Conservation (phyloP, 2,113 vertebrate species). For the Coptodon rendalli region DNA sequence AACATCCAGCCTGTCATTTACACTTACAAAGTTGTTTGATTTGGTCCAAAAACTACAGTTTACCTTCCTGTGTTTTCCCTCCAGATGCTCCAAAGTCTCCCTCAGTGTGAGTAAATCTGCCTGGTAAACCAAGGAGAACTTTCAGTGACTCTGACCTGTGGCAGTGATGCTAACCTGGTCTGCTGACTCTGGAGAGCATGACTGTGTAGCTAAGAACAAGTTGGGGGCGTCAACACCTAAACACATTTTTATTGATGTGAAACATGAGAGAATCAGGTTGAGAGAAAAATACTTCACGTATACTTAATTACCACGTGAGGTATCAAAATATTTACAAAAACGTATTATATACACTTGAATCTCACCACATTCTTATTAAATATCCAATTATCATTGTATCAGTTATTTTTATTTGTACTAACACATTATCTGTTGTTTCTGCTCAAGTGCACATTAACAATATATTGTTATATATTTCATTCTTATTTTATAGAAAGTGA, state of each 20-base stretch:
- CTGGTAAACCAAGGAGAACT: background rate
- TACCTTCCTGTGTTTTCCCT: background rate
- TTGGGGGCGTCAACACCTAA: background rate
- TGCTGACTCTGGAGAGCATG: background rate
- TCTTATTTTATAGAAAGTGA: background rate
- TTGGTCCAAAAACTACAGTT: background rate
- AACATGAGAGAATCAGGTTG: background rate
- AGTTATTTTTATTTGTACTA: background rate
- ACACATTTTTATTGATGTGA: background rate
- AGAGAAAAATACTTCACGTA: background rate
- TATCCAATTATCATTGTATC: background rate
- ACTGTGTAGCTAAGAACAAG: background rate
- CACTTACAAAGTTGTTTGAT: background rate
- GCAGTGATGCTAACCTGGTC: background rate
- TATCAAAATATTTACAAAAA: background rate
- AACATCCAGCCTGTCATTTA: background rate
- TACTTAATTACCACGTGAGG: background rate
- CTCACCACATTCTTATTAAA: accelerated
- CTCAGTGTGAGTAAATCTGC: background rate
- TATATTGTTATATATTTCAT: background rate
- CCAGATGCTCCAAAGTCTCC: background rate
- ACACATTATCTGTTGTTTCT: background rate
- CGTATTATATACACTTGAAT: background rate
- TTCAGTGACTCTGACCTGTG: background rate
- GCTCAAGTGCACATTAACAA: background rate